phyloP scores from a whole-genome alignment of 2,113 vertebrate species.

The Neogale vison region DNA sequence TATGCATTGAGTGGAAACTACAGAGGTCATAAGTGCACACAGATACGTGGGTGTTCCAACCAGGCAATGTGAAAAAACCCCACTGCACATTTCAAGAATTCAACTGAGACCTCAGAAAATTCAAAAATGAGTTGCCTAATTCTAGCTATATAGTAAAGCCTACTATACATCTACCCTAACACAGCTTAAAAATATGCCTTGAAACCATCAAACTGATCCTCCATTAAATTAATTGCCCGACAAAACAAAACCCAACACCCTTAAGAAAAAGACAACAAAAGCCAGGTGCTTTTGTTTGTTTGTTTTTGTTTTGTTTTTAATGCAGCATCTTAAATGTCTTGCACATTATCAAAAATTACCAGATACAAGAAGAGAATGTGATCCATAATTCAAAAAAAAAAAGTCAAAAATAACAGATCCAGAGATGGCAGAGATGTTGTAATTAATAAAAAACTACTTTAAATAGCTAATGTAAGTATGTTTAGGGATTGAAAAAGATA shows the following conservation, averaged over 20 bases:
- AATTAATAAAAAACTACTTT: slow-evolving; percentile 17
- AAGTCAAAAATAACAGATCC: slow-evolving; percentile 1
- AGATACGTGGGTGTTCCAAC: not conserved
- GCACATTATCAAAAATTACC: not conserved
- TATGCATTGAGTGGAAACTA: not conserved
- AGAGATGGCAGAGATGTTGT: not conserved
- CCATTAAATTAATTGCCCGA: not conserved
- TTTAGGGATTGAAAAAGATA: not conserved
- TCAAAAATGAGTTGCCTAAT: not conserved
- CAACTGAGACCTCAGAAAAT: not conserved
- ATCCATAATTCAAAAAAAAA: not conserved
- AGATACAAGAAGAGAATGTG: not conserved
- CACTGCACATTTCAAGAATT: not conserved
- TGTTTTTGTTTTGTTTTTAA: not conserved
- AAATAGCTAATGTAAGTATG: not conserved
- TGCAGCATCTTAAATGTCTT: not conserved
- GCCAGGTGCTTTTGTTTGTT: not conserved
- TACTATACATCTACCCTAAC: not conserved
- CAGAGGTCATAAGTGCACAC: not conserved
- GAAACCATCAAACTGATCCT: not conserved
- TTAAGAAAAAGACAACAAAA: slow-evolving; percentile 16
- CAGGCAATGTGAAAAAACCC: not conserved
- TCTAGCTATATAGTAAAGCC: not conserved
- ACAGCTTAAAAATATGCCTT: not conserved
- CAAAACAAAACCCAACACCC: not conserved